Percentiles rank a stretch among this genome's conserved stretches.
phyloP scores from a whole-genome alignment of 2,797 vertebrate species.

The Agapornis canus region DNA sequence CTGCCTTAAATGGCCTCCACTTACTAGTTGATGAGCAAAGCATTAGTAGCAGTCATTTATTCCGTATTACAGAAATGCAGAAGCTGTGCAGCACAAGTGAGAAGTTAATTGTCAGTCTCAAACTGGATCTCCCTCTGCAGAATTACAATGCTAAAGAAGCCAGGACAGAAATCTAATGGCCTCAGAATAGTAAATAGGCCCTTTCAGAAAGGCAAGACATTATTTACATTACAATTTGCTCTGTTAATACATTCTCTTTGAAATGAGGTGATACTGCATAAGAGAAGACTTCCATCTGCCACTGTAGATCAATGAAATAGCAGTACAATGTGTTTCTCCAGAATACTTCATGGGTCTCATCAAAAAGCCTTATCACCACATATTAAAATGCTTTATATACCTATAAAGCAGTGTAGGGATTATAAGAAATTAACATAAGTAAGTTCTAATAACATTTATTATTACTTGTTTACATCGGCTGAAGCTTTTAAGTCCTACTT shows the following conservation, averaged over 20 bases:
- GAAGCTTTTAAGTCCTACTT: neutral
- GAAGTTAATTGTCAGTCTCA: neutral
- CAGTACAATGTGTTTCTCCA: neutral
- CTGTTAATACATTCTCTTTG: neutral
- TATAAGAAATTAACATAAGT: neutral
- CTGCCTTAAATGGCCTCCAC: slow-evolving; percentile 28
- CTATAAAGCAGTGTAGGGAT: neutral
- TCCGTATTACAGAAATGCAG: slow-evolving; percentile 16
- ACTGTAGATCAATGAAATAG: neutral
- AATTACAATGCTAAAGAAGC: neutral
- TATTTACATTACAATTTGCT: neutral
- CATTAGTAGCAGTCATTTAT: slow-evolving; percentile 27
- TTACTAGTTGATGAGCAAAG: slow-evolving; percentile 56
- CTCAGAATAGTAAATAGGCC: neutral
- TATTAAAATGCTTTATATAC: neutral
- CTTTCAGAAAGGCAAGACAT: neutral
- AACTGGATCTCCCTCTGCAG: neutral
- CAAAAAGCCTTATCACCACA: neutral
- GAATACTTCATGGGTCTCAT: neutral
- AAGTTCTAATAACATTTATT: neutral
- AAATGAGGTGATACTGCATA: neutral
- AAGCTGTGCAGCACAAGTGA: neutral
- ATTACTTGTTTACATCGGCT: neutral
- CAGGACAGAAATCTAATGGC: neutral
- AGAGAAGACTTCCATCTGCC: neutral